Base-by-base conservation (phyloP, 1,140 invertebrate genomes). In the Coptotermes formosanus region DNA sequence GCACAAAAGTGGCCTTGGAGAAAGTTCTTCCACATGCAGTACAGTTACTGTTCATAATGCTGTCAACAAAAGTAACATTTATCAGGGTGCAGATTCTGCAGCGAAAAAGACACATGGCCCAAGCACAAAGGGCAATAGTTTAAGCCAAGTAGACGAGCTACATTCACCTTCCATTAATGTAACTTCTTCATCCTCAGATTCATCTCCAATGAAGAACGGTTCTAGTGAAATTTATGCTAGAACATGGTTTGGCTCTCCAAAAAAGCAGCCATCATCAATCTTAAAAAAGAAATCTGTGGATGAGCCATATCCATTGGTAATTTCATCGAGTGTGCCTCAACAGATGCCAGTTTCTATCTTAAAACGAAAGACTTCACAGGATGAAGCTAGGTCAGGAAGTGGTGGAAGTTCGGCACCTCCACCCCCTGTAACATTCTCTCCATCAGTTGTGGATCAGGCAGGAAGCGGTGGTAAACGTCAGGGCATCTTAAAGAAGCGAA, bases 401-500 rank as follows among this genome's bases (percentile, higher is more conserved):
- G 64, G 25, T 30, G 64, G 38, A 64, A 45, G 89, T 81, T 89
- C 87, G 83, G 88, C 89, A 59, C 86, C 88, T 16, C 92, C 93
- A 82, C 94, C 94, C n/a, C 94, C 94, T 11, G 94, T 95, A 0
- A 95, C 94, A 52, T 95, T 95, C 90, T 95, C 94, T 9, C 94
- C 94, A 2, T 94, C 90, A 87, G 94, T 95, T 75, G n/a, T 75
- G 8, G 64, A 59, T 88, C 94, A 59, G 94, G 95, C 89, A 92
- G 93, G 12, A 90, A 91, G 25, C 91, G 16, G 25, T 16, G n/a
- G 64, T 25, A 75, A 75, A 88, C 93, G 94, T 83, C 94, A 95
- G 89, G 95, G 95, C 82, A 97, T 97, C 88, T 91, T 97, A 81
- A 97, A 97, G 89, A 96, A 96, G 90, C 88, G 89, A 69, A 92